Base-by-base conservation (phyloP, 2,888 invertebrate species). In the Phrixothrix hirtus region DNA sequence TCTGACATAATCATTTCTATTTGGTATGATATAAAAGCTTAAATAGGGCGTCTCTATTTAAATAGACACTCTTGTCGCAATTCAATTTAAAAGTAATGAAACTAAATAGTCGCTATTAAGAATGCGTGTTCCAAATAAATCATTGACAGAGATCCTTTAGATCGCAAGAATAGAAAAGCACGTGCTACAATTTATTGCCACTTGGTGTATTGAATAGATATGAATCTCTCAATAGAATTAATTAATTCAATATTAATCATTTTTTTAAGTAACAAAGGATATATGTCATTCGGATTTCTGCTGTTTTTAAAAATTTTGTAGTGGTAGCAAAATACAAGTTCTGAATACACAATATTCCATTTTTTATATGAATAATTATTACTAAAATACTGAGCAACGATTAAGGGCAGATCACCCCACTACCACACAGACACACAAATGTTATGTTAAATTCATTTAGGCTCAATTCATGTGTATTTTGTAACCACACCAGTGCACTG, bases 1-100 rank as follows among this genome's bases (percentile, higher is more conserved):
- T 39, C 30, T 47, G 37, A 38, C 32, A 47, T 47, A 47, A 47
- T 47, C 41, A 30, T 10, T 1, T 26, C 25, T 41, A 16, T 16
- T 13, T 14, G 15, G 25, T 9, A 47, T 38, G 26, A 38, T 38
- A 38, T 47, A 32, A 34, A 38, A 31, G 26, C 17, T 10, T 16
- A 5, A 3, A 26, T 13, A 38, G 10, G 13, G 21, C 46, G 37
- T 44, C 17, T 39, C 17, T 44, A 42, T 49, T 42, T 43, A 50
- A 44, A 37, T 11, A 38, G 30, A 29, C 29, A 11, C 30, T 45
- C 30, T 38, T 27, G 44, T 39, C 34, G 41, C 45, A 30, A 52
- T 41, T 52, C 52, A 52, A 52, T 52, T 52, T 52, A 52, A 52
- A 45, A 52, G 36, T 39, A 52, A 52, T 52, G 39, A 45, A 52